Conservation (phyloP, 2,797 vertebrate genomes). For the Pseudocheirus occidentalis region DNA sequence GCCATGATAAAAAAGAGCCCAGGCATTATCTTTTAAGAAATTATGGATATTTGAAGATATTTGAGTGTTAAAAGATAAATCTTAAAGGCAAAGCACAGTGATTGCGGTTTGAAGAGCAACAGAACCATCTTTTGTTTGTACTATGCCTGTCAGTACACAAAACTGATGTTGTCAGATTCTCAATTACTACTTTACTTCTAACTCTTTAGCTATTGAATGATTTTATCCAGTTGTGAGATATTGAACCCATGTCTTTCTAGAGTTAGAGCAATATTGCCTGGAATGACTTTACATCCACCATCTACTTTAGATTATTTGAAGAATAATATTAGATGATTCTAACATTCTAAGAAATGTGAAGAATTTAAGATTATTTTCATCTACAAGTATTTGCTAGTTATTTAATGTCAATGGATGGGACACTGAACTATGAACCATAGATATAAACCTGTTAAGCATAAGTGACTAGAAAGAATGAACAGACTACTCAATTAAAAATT, state of each 20-base stretch:
- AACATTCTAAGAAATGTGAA: background rate
- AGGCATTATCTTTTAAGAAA: too few species aligned
- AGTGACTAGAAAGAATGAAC: background rate
- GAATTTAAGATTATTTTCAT: constrained; percentile 17
- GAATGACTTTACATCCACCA: constrained; percentile 12
- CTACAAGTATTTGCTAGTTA: constrained; percentile 1
- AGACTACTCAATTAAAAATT: background rate
- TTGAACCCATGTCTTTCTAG: background rate
- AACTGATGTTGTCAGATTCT: constrained; percentile 21
- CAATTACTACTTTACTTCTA: background rate
- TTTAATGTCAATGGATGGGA: background rate
- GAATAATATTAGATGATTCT: constrained; percentile 44
- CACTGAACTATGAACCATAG: background rate
- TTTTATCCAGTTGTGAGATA: constrained; percentile 29
- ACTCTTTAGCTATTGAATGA: background rate
- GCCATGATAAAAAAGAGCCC: too few species aligned
- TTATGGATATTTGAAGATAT: background rate
- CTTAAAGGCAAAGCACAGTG: background rate
- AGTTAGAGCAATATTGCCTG: background rate
- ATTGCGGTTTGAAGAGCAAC: background rate
- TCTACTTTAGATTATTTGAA: constrained; percentile 32
- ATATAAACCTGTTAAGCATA: background rate
- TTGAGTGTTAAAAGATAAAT: background rate
- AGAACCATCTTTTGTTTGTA: background rate
- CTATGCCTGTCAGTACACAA: constrained; percentile 43